Conservation (phyloP, 2,797 vertebrate genomes). For the Rhinoraja longicauda region DNA sequence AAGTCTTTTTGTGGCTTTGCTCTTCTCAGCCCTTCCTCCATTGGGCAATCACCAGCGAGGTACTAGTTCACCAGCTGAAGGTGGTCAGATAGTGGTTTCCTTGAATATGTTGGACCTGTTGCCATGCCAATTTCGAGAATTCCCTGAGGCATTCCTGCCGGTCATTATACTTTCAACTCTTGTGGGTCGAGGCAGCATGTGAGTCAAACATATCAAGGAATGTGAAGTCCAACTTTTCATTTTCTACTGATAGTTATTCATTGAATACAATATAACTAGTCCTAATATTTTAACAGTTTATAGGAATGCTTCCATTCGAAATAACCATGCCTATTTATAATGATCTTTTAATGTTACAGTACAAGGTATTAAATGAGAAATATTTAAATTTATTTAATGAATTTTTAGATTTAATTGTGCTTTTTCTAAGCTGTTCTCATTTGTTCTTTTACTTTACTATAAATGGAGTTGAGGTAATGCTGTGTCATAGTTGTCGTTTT, state of each 20-base stretch:
- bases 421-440: not conserved
- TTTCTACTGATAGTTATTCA: not conserved
- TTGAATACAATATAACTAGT: not conserved
- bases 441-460: not conserved
- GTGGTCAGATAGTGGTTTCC: not conserved
- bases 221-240: not conserved
- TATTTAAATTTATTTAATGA: not conserved
- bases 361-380: not conserved
- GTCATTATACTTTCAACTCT: not conserved
- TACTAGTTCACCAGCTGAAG: not conserved
- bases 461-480: conserved; percentile 12
- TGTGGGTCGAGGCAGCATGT: not conserved
- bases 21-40: not conserved
- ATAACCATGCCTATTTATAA: not conserved
- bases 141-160: not conserved
- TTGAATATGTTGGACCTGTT: not conserved
- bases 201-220: not conserved
- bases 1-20: not conserved
- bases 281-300: not conserved
- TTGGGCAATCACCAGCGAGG: not conserved
- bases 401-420: not conserved
- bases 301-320: not conserved
- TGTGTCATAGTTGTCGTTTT: conserved; percentile 34
- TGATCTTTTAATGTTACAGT: not conserved
- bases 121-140: not conserved